These are phyloP conservation scores for Chironomus striatipennis DNA, from an alignment of 1,140 invertebrate genomes.

Conservation along the genomic window DNA sequence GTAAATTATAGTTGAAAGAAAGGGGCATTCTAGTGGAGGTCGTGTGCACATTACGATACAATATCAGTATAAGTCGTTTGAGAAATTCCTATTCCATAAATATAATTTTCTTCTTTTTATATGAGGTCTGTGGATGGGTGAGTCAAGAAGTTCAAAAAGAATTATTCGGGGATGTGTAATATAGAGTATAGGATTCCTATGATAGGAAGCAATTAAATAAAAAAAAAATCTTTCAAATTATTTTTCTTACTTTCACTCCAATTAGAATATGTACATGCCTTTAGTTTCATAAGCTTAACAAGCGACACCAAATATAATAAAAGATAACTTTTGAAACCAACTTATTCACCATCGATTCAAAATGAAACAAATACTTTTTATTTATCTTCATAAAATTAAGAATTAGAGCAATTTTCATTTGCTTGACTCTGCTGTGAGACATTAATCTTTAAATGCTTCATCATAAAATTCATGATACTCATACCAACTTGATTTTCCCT, in stretches of 20 bases:
- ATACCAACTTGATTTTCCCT: not conserved
- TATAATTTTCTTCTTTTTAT: not conserved
- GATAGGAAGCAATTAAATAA: not conserved
- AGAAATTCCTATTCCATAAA: not conserved
- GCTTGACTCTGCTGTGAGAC: not conserved
- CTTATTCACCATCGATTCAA: too few species aligned
- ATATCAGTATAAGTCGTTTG: not conserved
- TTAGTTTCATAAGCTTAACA: not conserved
- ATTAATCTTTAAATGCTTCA: slow-evolving; percentile 14
- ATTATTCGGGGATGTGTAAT: not conserved
- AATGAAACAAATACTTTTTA: too few species aligned
- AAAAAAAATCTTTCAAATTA: not conserved
- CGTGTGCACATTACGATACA: not conserved
- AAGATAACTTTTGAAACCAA: too few species aligned
- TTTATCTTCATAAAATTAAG: not conserved
- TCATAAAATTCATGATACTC: not conserved
- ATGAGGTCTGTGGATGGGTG: not conserved
- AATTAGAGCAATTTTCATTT: not conserved
- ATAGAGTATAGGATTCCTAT: too few species aligned
- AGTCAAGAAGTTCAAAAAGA: not conserved
- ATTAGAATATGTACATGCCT: not conserved
- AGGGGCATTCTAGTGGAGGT: not conserved
- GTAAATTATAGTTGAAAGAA: not conserved
- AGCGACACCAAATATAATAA: not conserved
- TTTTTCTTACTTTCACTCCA: too few species aligned